phyloP scores from a whole-genome alignment of 2,113 vertebrate genomes.

The Dicerorhinus sumatrensis region DNA sequence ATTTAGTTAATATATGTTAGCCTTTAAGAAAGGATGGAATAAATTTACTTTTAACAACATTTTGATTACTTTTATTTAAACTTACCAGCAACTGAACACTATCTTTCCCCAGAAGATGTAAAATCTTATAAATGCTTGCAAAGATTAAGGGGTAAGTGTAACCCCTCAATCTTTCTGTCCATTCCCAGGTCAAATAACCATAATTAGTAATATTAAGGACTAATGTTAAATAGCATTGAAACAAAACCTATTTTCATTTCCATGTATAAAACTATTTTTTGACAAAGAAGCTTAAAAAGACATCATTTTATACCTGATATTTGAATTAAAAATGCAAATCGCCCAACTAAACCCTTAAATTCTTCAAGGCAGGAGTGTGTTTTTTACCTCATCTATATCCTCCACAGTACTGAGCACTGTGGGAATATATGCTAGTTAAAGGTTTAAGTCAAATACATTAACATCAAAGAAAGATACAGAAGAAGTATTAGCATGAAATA shows the following conservation, averaged over 20 bases:
- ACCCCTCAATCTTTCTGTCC: constrained; percentile 93
- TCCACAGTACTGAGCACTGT: neutral
- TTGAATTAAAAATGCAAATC: constrained; percentile 20
- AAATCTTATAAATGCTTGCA: constrained; percentile 92
- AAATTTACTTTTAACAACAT: constrained; percentile 21
- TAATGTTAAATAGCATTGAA: neutral
- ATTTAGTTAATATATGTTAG: constrained; percentile 18
- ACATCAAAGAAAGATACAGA: constrained; percentile 4
- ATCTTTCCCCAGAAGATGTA: constrained; percentile 91
- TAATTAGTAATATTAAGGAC: constrained; percentile 90
- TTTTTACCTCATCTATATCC: constrained; percentile 13
- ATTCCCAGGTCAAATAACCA: constrained; percentile 97
- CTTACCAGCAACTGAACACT: constrained; percentile 92
- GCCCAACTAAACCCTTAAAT: neutral
- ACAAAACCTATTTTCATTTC: neutral
- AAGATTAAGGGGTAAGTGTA: constrained; percentile 95
- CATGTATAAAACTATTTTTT: neutral
- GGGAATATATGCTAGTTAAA: neutral
- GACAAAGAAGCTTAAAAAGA: neutral
- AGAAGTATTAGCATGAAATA: constrained; percentile 15
- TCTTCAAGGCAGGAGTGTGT: constrained; percentile 15
- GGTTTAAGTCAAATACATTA: neutral
- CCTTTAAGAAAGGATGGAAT: constrained; percentile 1
- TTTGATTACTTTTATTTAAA: constrained; percentile 54
- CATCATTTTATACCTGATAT: constrained; percentile 32